Base-by-base conservation (phyloP, 1,140 invertebrate genomes). In the Leucophenga varia region DNA sequence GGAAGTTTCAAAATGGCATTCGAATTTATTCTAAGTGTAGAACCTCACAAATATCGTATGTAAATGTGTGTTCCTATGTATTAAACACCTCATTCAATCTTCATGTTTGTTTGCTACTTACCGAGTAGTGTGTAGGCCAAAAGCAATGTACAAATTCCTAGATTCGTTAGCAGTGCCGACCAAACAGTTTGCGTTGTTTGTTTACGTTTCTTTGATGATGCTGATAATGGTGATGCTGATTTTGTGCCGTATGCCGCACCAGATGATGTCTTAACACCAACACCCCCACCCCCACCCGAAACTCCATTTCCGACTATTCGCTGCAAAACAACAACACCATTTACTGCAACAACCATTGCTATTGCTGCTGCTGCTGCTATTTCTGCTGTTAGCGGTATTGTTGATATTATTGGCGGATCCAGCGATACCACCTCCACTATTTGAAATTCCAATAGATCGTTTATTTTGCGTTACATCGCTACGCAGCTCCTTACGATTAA, bases 91-190 rank as follows among this genome's bases (percentile, higher is more conserved):
- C n/a, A n/a, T n/a, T n/a, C n/a, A n/a, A n/a, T n/a, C n/a, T 35
- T 35, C 34, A 7, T 16, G 18, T 35, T 6, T 16, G 18, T 21
- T 30, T 42, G 7, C 14, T 16, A 61, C 64, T 72, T 42, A 51
- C 81, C 81, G 3, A 95, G 78, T 9, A 97, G 79, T 1, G 92
- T 93, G 76, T 98, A 98, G 3, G 87, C 88, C 3, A 97, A 81
- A 1, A 97, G 82, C 18, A 95, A 80, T 25, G 84, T 82, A 68
- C 91, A 94, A 35, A 97, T 89, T 1, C 91, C 92, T 18, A 94
- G 77, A 74, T 95, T 93, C 6, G 91, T 93, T 51, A 92, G 81
- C 45, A 91, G 81, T 10, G 86, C 86, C 10, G 86, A 70, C 71
- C 72, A 74, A n/a, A 74, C 58, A 5, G 68, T 72, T 43, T 67